Evolutionary conservation across 2,888 invertebrate genomes (phyloP).

Genomic region (Mamestra brassicae): DNA sequence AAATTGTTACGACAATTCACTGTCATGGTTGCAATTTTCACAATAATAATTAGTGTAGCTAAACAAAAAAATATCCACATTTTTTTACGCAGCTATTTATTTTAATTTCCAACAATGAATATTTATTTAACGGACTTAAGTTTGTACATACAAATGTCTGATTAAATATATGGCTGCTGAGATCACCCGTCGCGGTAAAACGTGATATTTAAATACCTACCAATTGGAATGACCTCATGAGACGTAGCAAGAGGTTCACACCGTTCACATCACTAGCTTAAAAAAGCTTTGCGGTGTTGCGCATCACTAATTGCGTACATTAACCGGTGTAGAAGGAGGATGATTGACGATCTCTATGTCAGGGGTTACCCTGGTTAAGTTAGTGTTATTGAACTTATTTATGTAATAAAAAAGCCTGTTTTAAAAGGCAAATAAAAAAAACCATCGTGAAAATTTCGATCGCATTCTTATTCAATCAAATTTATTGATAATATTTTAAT

Average conservation of each 20-base stretch:
- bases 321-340: constrained; percentile 19
- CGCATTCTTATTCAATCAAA: too few relatives aligned
- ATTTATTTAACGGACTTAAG: constrained; percentile 24
- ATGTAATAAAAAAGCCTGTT: too few relatives aligned
- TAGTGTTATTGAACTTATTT: constrained; percentile 14
- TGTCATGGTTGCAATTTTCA: constrained; percentile 66
- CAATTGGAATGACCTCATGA: constrained; percentile 61
- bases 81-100: constrained; percentile 13
- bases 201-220: constrained; percentile 64
- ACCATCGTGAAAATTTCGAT: too few relatives aligned
- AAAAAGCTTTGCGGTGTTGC: constrained; percentile 55
- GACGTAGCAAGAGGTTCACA: constrained; percentile 49
- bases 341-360: constrained; percentile 25
- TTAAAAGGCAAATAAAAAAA: too few relatives aligned
- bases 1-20: constrained; percentile 64
- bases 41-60: background rate
- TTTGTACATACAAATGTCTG: constrained; percentile 46
- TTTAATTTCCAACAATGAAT: constrained; percentile 30
- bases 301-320: constrained; percentile 49
- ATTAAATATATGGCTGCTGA: constrained; percentile 58
- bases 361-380: background rate
- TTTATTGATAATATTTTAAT: too few relatives aligned
- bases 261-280: constrained; percentile 55
- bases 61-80: constrained; percentile 15
- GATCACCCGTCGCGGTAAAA: constrained; percentile 60